These are phyloP conservation scores for Catostomus latipinnis DNA, from an alignment of 2,797 vertebrate genomes.

Conservation along the genomic window DNA sequence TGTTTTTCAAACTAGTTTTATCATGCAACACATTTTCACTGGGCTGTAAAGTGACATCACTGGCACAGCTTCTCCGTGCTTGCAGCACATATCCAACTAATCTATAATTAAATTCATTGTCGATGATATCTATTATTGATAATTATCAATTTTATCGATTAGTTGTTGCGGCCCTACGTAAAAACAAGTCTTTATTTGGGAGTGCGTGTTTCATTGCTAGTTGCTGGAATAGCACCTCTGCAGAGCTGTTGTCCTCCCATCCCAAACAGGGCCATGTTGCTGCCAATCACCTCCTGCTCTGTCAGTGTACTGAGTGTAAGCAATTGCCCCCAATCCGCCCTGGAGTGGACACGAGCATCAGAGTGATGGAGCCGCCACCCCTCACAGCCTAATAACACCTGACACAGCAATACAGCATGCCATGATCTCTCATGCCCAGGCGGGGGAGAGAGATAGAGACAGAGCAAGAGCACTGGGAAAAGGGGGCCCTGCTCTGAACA, in stretches of 20 bases:
- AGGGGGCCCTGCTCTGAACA: constrained; percentile 35
- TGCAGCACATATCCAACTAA: too few relatives aligned
- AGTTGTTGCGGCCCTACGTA: constrained; percentile 48
- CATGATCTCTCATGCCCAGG: constrained; percentile 61
- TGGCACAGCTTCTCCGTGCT: too few relatives aligned
- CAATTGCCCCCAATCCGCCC: constrained; percentile 78
- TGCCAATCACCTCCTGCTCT: constrained; percentile 36
- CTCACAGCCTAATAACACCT: constrained; percentile 80
- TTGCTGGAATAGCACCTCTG: constrained; percentile 18
- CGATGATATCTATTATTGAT: too few relatives aligned
- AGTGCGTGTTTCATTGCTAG: constrained; percentile 5
- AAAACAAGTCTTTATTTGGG: constrained; percentile 38
- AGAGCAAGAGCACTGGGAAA: constrained; percentile 29
- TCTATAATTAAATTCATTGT: too few relatives aligned
- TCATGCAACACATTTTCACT: too few relatives aligned
- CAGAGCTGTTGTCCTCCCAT: constrained; percentile 17
- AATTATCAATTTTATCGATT: neutral
- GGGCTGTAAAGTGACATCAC: too few relatives aligned
- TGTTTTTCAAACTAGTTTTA: too few relatives aligned
- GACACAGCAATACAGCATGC: constrained; percentile 77
- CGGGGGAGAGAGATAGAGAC: constrained; percentile 30
- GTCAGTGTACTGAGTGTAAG: constrained; percentile 49
- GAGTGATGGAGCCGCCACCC: constrained; percentile 80
- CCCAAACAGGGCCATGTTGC: constrained; percentile 31
- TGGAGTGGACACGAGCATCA: constrained; percentile 77